Percentiles rank a stretch among this genome's conserved stretches.
phyloP scores from a whole-genome alignment of 2,113 vertebrate species.

The Vombatus ursinus region DNA sequence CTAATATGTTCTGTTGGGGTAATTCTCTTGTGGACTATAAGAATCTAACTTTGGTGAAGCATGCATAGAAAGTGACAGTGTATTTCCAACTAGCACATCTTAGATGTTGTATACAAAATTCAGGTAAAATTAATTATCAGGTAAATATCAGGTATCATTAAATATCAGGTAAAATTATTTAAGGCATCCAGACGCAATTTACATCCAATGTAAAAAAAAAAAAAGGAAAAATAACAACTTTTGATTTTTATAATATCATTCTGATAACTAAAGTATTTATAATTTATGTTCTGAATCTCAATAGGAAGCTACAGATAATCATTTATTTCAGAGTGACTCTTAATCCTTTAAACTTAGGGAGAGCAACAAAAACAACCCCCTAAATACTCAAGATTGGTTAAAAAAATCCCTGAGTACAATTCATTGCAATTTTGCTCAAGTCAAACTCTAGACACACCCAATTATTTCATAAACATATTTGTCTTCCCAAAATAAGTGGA shows the following conservation, averaged over 20 bases:
- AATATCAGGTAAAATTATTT: background rate
- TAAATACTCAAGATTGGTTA: conserved; percentile 13
- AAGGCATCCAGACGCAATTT: background rate
- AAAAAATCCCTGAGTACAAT: background rate
- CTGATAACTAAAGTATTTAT: conserved; percentile 46
- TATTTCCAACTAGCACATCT: conserved; percentile 82
- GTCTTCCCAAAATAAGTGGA: conserved; percentile 78
- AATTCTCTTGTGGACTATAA: conserved; percentile 44
- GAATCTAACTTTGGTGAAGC: conserved; percentile 75
- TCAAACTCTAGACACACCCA: conserved; percentile 36
- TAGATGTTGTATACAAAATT: conserved; percentile 10
- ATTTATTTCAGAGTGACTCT: conserved; percentile 57
- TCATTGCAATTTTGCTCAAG: conserved; percentile 43
- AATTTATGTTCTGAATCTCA: conserved; percentile 57
- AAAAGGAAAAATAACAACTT: conserved; percentile 2
- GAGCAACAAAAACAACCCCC: conserved; percentile 36
- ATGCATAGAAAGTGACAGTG: conserved; percentile 82
- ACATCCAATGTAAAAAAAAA: background rate
- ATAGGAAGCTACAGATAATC: conserved; percentile 20
- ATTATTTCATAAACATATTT: conserved; percentile 45
- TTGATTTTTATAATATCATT: conserved; percentile 19
- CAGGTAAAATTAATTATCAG: background rate
- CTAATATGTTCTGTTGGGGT: conserved; percentile 13
- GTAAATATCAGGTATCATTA: too few relatives aligned
- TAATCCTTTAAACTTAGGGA: conserved; percentile 8